Conservation (phyloP, 2,888 invertebrate species). For the Drosophila tripunctata region DNA sequence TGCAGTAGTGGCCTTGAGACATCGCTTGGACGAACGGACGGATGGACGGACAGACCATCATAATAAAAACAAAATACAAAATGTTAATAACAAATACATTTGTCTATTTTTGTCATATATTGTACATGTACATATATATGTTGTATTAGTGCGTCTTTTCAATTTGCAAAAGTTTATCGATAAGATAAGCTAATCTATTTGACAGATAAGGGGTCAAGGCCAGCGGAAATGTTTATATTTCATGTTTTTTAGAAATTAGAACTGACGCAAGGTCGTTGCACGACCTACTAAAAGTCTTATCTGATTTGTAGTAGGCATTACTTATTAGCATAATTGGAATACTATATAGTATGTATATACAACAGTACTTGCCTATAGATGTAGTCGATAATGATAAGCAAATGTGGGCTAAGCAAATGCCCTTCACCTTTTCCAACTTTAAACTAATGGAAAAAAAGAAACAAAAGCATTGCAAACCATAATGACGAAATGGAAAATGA, state of each 20-base stretch:
- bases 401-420: background rate
- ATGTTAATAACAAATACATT: slow-evolving; percentile 6
- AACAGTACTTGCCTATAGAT: background rate
- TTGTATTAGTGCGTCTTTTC: background rate
- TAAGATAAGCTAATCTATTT: slow-evolving; percentile 23
- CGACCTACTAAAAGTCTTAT: slow-evolving; percentile 44
- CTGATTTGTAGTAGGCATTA: background rate
- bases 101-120: background rate
- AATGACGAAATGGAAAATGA: slow-evolving; percentile 39
- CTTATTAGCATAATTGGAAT: slow-evolving; percentile 2
- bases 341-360: too few species aligned
- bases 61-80: slow-evolving; percentile 25
- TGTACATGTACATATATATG: background rate
- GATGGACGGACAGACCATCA: too few species aligned
- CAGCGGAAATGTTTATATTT: slow-evolving; percentile 23
- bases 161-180: slow-evolving; percentile 16
- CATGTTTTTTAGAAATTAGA: slow-evolving; percentile 1
- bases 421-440: slow-evolving; percentile 17
- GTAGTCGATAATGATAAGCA: background rate
- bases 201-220: slow-evolving; percentile 35
- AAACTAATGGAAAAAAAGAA: slow-evolving; percentile 15
- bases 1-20: slow-evolving; percentile 9
- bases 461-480: slow-evolving; percentile 17
- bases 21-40: too few species aligned
- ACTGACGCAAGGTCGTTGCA: slow-evolving; percentile 11